Percentiles rank a stretch among this genome's conserved stretches.
Evolutionary conservation across 2,888 invertebrate genomes (phyloP).

Genomic region (Homarus gammarus): DNA sequence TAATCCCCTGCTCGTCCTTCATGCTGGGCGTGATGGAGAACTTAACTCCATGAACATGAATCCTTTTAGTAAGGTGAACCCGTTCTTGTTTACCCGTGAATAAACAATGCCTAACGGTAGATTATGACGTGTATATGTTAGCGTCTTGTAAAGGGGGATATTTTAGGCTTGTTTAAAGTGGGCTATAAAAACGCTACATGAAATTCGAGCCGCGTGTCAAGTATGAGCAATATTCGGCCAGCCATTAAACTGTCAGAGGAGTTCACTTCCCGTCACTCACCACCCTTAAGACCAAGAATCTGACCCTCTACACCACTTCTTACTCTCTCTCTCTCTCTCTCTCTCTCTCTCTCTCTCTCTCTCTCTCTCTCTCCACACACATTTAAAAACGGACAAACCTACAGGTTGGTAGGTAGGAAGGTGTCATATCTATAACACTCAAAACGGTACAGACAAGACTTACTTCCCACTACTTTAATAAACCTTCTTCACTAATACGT

Average conservation of each 20-base stretch:
- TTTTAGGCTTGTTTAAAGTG: conserved; percentile 23
- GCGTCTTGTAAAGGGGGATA: conserved; percentile 13
- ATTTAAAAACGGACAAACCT: not conserved
- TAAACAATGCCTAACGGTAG: not conserved
- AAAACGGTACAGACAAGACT: too few species aligned
- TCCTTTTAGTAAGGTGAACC: not conserved
- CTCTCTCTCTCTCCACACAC: not conserved
- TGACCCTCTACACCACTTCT: not conserved
- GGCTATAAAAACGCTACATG: conserved; percentile 41
- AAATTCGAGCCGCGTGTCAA: conserved; percentile 29
- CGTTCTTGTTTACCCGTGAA: not conserved
- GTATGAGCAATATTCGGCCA: conserved; percentile 17
- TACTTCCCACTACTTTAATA: too few species aligned
- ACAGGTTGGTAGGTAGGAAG: too few species aligned
- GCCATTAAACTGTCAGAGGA: conserved; percentile 46
- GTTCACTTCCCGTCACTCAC: conserved; percentile 33
- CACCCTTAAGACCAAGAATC: conserved; percentile 14
- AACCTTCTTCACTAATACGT: too few species aligned
- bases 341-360: conserved; percentile 5
- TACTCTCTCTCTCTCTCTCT: conserved; percentile 1
- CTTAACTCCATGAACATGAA: too few species aligned
- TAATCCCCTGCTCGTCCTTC: too few species aligned
- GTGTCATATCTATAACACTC: too few species aligned
- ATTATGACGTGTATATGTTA: conserved; percentile 5
- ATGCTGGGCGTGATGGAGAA: too few species aligned